Evolutionary conservation across 92 coral and sea anemone genomes (phyloP).

Genomic region (Zoanthus sociatus): DNA sequence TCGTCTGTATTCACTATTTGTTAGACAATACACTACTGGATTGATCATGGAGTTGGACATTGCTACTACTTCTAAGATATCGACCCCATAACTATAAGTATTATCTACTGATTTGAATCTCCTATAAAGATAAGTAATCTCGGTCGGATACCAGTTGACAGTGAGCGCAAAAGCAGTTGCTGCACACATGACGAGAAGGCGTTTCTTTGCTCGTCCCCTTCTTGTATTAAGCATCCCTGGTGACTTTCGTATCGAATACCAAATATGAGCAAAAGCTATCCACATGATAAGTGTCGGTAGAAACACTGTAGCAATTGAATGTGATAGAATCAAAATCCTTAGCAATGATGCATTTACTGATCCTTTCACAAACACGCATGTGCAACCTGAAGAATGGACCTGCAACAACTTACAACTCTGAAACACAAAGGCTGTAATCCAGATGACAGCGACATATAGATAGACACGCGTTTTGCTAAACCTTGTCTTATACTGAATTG

Average conservation of each 20-base stretch:
- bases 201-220: constrained; percentile 11
- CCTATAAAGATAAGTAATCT: not conserved
- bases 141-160: constrained; percentile 5
- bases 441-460: not conserved
- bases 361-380: not conserved
- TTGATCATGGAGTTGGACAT: constrained; percentile 25
- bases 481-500: constrained; percentile 55
- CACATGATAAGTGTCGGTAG: constrained; percentile 20
- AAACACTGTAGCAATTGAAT: not conserved
- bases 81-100: not conserved
- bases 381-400: not conserved
- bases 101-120: not conserved
- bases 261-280: constrained; percentile 28
- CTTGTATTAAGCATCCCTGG: not conserved
- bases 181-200: constrained; percentile 22
- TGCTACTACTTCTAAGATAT: not conserved
- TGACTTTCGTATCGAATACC: not conserved
- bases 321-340: not conserved
- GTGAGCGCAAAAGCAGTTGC: constrained; percentile 2
- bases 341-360: not conserved
- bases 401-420: constrained; percentile 8
- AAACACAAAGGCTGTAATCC: not conserved
- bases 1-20: constrained; percentile 8
- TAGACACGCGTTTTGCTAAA: not conserved
- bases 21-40: constrained; percentile 24